A percentile compares a stretch with the other conserved stretches of the same genome.
Evolutionary conservation across 2,113 vertebrate species (phyloP).

Genomic region (Mirounga angustirostris): DNA sequence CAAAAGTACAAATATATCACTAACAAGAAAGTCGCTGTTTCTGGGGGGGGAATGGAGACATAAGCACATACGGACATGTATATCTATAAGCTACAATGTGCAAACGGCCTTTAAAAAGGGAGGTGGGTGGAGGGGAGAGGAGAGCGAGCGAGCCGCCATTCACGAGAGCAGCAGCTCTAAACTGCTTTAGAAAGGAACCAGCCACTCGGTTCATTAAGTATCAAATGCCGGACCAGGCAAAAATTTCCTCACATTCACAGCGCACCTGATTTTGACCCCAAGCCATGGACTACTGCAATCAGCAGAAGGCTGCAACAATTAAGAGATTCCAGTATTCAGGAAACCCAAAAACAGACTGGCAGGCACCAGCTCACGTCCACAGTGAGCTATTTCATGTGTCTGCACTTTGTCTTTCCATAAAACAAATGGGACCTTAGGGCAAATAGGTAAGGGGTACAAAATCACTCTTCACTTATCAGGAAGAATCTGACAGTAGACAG

Average conservation of each 20-base stretch:
- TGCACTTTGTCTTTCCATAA: slow-evolving; percentile 78
- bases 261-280: slow-evolving; percentile 68
- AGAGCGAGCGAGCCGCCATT: neutral
- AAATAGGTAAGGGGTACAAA: slow-evolving; percentile 77
- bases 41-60: neutral
- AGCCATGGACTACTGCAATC: slow-evolving; percentile 49
- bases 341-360: slow-evolving; percentile 74
- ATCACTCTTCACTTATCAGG: slow-evolving; percentile 67
- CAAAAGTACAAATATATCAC: slow-evolving; percentile 11
- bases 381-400: slow-evolving; percentile 66
- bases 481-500: slow-evolving; percentile 57
- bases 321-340: slow-evolving; percentile 45
- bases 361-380: slow-evolving; percentile 71
- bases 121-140: neutral
- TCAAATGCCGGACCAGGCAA: neutral
- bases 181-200: neutral
- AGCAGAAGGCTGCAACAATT: slow-evolving; percentile 70
- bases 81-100: neutral
- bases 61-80: fast-evolving
- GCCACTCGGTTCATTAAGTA: neutral
- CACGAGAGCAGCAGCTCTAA: neutral
- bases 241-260: neutral
- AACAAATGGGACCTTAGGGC: slow-evolving; percentile 84
- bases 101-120: neutral
- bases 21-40: neutral